Base-by-base conservation (phyloP, 2,888 invertebrate genomes). In the Malachius bipustulatus region DNA sequence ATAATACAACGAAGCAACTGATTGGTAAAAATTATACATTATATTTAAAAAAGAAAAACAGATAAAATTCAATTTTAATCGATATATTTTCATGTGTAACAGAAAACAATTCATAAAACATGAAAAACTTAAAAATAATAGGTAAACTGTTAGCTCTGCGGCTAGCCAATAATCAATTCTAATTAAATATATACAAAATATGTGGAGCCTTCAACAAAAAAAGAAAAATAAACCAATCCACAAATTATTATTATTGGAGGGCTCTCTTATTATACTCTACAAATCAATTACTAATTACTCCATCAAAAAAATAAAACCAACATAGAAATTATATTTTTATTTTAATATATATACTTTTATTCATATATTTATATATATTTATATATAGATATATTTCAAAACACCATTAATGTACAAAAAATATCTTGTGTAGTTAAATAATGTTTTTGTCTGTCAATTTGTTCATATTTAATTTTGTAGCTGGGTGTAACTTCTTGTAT, bases 351-450 rank as follows among this genome's bases (percentile, higher is more conserved):
- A 61, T 57, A 9, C 9, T 8, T 8, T 24, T n/a, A n/a, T n/a
- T n/a, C n/a, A 15, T 13, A 34, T 29, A 34, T 11, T 8, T 30
- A 34, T 36, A 27, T 56, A 57, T 58, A 59, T 55, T 55, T 56
- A 55, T 57, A 56, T 55, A 58, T 58, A 60, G 56, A 73, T 75
- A 74, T 74, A 74, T 73, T 73, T 73, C 70, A 74, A 74, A 73
- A 73, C 72, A 74, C 64, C 64, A 65, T 73, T 73, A 75, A 74
- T 75, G 75, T 75, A 75, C 75, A 75, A 75, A 75, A 75, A 74
- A 75, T 75, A 74, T 73, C 71, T 74, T 74, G 73, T 74, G 73
- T 72, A 64, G 63, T 64, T 63, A 64, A 64, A 63, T 63, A 60
- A 63, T 61, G 60, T 59, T 60, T 49, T 70, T 70, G 67, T 72